A percentile compares a stretch with the other conserved stretches of the same genome.
phyloP scores from a whole-genome alignment of 2,797 vertebrate genomes.

The Triplophysa bombifrons region DNA sequence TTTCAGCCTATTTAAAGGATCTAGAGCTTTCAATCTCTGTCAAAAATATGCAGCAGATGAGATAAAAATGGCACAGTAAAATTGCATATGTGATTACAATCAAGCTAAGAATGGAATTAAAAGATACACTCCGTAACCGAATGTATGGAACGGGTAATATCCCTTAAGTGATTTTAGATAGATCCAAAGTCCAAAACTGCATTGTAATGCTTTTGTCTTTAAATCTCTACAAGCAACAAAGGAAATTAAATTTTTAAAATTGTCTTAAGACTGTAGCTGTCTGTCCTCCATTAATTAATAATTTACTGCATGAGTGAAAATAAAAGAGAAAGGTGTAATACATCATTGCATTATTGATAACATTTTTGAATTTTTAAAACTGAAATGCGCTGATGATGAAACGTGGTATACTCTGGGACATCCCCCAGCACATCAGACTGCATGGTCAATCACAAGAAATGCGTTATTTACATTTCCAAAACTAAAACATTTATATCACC shows the following conservation, averaged over 20 bases:
- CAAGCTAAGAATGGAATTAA: conserved; percentile 26
- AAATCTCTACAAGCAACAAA: background rate
- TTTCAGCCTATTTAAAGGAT: conserved; percentile 52
- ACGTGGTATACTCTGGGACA: background rate
- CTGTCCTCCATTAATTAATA: background rate
- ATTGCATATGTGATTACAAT: conserved; percentile 50
- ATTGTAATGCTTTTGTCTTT: conserved; percentile 10
- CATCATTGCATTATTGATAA: background rate
- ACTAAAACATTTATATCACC: background rate
- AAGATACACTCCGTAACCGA: conserved; percentile 21
- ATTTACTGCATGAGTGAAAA: background rate
- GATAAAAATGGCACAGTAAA: conserved; percentile 43
- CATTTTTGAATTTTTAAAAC: background rate
- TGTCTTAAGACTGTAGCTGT: background rate
- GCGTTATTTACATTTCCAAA: background rate
- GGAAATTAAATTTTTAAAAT: no score
- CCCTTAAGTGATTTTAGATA: background rate
- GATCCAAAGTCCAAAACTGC: background rate
- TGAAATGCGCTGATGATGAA: background rate
- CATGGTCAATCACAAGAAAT: conserved; percentile 11
- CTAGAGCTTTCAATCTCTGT: conserved; percentile 57
- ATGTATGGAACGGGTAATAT: background rate
- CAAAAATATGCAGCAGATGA: conserved; percentile 7
- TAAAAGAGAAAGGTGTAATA: background rate
- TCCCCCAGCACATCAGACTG: background rate